Evolutionary conservation across 2,888 invertebrate genomes (phyloP), one percentile per base, ranked within the genome.

Genomic region (Laspeyria flexula): DNA sequence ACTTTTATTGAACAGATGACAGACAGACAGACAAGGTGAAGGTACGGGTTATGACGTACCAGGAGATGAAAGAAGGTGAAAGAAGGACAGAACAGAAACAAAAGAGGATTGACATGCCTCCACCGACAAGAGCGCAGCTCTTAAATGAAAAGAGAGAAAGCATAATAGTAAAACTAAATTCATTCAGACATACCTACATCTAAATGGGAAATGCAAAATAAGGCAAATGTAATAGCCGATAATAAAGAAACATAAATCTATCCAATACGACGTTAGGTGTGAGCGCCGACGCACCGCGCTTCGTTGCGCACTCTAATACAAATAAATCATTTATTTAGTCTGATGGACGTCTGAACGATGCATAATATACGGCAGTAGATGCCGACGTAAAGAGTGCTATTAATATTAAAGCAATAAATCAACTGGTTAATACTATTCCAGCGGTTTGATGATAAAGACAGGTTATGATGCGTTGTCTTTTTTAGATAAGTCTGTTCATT

Each of bases 391-490:
- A 18, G 21, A 13, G 37, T 21, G 15, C 25, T 30, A 43, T 41
- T 45, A 15, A 43, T 11, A 33, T 10, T 47, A 13, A 38, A 27
- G 34, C n/a, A 16, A 63, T 64, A 63, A 55, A 64, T 64, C 60
- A 43, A 45, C 5, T 13, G 12, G 23, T 29, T 64, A 41, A 53
- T 55, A 53, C 43, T 40, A 59, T 67, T 50, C 35, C 42, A 12
- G 30, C 35, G 45, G 57, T 66, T 51, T 37, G 45, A 53, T 43
- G 51, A 29, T 12, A 37, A 31, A 15, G 41, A 55, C 46, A 10
- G 44, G 60, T 61, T 52, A 55, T 51, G 38, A 47, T 33, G 43
- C 30, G 45, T 48, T 55, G 16, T 3, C 10, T 47, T 60, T 60
- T 50, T 43, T 47, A 33, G 34, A 52, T 37, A 47, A n/a, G 16